Base-by-base conservation (phyloP, 2,888 invertebrate species). In the Cynaeus angustus region DNA sequence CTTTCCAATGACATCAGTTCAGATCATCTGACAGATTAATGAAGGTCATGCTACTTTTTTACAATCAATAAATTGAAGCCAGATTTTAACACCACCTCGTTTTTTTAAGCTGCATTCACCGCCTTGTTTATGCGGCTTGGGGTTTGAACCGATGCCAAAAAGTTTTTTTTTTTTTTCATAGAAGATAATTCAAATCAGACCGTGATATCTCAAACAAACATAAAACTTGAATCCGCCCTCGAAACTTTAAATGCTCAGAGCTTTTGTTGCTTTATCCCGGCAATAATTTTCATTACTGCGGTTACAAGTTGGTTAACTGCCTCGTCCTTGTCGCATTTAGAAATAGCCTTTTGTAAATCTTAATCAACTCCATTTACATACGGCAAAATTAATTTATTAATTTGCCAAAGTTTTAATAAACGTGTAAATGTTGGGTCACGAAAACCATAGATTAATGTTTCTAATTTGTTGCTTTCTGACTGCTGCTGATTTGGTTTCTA, bases 231-330 rank as follows among this genome's bases (percentile, higher is more conserved):
- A 30, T 12, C 14, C 30, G 46, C 21, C 46, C 46, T 58, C 50
- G 28, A 41, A 41, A 41, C 9, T 41, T 56, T 30, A n/a, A 53
- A 37, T 37, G 10, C 38, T 55, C 30, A 2, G 16, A 16, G 46
- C 46, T 13, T 55, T 55, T 55, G 38, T 16, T 38, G 55, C 41
- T 56, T 56, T 56, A 56, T 56, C 56, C 56, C 21, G 56, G 41
- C 41, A 26, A 56, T 56, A 56, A 56, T 56, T 56, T 28, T 43
- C 56, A 43, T 56, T 16, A 55, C 43, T 56, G 58, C 10, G 58
- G 58, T 55, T 52, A 52, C 55, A 55, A 55, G 55, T 55, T 55
- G 21, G 16, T 56, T 56, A 56, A 56, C 37, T 55, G 16, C 16
- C 21, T 38, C 16, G 55, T 33, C 16, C 55, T 55, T 55, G 55